Evolutionary conservation across 2,797 vertebrate genomes (phyloP), one percentile per base, ranked within the genome.

Genomic region (Eulemur rubriventer): DNA sequence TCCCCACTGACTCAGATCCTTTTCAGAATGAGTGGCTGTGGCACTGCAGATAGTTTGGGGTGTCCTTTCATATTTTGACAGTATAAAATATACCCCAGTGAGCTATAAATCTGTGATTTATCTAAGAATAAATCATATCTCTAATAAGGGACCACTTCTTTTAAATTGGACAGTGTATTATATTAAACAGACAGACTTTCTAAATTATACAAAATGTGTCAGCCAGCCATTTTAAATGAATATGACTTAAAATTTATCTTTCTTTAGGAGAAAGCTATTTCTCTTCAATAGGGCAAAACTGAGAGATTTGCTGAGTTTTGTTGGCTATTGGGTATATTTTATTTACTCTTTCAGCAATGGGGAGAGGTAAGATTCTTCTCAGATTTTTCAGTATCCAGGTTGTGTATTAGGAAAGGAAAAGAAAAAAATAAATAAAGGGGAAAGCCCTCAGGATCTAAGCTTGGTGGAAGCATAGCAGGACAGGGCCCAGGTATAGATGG

Each of bases 21-120:
- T 99, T 99, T 99, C 99, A 99, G 99, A 99, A 99, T 96, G 99
- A 99, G 99, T 99, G 98, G 99, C 99, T 99, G 99, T 99, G 99
- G 99, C 99, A 99, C 99, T 99, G 99, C 98, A 99, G 99, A 99
- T 99, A 99, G 99, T 99, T 99, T 99, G 96, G 98, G 98, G 98
- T 98, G 98, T 97, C 98, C 97, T 98, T 99, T 98, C 97, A 94
- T 98, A 97, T 98, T 96, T 97, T 98, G 98, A 98, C 98, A 97
- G 98, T 98, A 98, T 99, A 98, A 98, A 99, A 98, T 98, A 97
- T 98, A 97, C 96, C 98, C 98, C 94, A 98, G 98, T 97, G 96
- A 98, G 98, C 97, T 98, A 98, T 98, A 98, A 98, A 99, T 99
- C 98, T 98, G 97, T 95, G 86, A 97, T 98, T 99, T 99, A 99